Base-by-base conservation (phyloP, 2,113 vertebrate genomes). In the Struthio camelus region DNA sequence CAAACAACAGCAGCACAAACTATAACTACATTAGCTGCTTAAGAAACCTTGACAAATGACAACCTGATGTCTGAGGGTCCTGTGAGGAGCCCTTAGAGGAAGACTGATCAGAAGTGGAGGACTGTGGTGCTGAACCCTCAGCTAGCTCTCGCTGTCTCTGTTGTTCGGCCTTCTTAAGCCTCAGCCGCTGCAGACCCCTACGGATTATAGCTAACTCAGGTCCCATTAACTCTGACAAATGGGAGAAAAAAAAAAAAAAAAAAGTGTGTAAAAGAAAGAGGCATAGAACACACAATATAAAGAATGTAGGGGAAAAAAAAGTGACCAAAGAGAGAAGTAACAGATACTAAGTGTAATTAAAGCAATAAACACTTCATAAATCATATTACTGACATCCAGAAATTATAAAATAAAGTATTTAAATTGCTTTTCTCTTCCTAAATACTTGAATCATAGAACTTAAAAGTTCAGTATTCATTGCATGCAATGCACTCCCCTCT, bases 131-230 rank as follows among this genome's bases (percentile, higher is more conserved):
- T 92, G 97, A 95, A 18, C 90, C 91, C 79, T 96, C 97, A 92
- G 98, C 98, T 85, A 98, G 98, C 96, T 98, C 99, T 96, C 98
- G 98, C 98, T 98, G 98, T 98, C 98, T 98, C 90, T 99, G 99
- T 95, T 99, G 99, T 96, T 99, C 99, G 71, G 99, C 98, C 98
- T 99, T 98, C 97, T 98, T 99, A 93, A 99, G 99, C 96, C 98
- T 98, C 98, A 99, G 98, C 75, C 99, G 99, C 96, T 99, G 99
- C 93, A 99, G 98, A 96, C 99, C 99, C 97, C 99, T 99, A 98
- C 99, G 99, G 97, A 99, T 99, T 99, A 99, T 98, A 98, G 99
- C 99, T 99, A 99, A 99, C 98, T 99, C 99, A 38, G 98, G 99
- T 96, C 98, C 98, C 97, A 99, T 98, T 89, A 99, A 98, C 96